Evolutionary conservation across 2,797 vertebrate genomes (phyloP).

Genomic region (Pangasius mekongensis): DNA sequence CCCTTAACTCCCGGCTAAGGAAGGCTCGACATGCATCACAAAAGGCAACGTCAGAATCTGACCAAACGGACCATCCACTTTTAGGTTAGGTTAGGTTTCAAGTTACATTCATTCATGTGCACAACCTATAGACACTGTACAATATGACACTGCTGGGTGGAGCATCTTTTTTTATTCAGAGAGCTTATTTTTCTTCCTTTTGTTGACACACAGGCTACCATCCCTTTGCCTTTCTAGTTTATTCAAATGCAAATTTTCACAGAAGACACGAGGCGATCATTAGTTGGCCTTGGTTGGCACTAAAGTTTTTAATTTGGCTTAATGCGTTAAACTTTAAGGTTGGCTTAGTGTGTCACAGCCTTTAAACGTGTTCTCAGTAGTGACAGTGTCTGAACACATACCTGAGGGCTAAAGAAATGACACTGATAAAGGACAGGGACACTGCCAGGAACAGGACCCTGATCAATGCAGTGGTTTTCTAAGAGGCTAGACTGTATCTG

Average conservation of each 20-base stretch:
- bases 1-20: too few species aligned
- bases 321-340: neutral
- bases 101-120: neutral
- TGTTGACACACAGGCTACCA: neutral
- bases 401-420: conserved; percentile 66
- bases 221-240: neutral
- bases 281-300: neutral
- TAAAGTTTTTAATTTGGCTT: too few species aligned
- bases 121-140: neutral
- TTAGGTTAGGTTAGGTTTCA: too few species aligned
- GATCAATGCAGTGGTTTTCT: conserved; percentile 66
- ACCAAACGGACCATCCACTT: neutral
- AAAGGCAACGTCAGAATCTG: neutral
- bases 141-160: neutral
- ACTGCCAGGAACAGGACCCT: conserved; percentile 68
- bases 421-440: conserved; percentile 67
- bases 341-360: neutral
- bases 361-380: neutral
- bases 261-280: too few species aligned
- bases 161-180: neutral
- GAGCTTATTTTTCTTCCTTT: neutral
- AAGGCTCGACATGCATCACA: neutral
- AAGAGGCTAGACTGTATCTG: conserved; percentile 67
- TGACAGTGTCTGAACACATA: conserved; percentile 41
- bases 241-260: neutral